These are phyloP conservation scores for Venusia cambrica DNA, from an alignment of 2,888 invertebrate species.

Conservation along the genomic window DNA sequence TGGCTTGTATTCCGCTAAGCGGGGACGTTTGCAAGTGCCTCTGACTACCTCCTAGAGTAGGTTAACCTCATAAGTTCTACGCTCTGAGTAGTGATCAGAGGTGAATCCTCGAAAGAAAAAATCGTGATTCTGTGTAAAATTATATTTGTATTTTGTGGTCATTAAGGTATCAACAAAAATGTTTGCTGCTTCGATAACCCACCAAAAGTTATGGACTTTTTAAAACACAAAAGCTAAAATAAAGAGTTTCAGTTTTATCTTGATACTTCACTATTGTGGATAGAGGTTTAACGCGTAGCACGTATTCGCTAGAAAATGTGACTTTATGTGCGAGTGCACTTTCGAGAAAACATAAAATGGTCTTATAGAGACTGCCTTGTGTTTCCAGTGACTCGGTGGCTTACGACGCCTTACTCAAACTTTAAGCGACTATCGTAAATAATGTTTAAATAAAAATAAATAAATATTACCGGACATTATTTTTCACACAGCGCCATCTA, in stretches of 20 bases:
- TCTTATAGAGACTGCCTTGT: conserved; percentile 46
- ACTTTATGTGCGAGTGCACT: conserved; percentile 58
- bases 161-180: too few relatives aligned
- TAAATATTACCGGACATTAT: too few relatives aligned
- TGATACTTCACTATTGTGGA: conserved; percentile 20
- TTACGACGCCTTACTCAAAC: conserved; percentile 40
- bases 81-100: too few relatives aligned
- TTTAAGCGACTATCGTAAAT: conserved; percentile 34
- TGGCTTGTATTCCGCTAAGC: too few relatives aligned
- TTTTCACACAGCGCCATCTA: too few relatives aligned
- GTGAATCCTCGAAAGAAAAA: too few relatives aligned
- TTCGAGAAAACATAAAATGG: conserved; percentile 51
- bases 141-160: too few relatives aligned
- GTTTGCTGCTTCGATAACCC: too few relatives aligned
- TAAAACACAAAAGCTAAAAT: background rate
- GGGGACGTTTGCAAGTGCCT: too few relatives aligned
- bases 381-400: conserved; percentile 44
- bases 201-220: background rate
- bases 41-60: too few relatives aligned
- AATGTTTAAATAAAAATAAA: conserved; percentile 26
- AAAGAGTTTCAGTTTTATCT: conserved; percentile 7
- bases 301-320: conserved; percentile 42
- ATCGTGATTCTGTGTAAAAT: too few relatives aligned
- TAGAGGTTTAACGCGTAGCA: conserved; percentile 19
- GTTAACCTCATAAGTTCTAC: too few relatives aligned